These are phyloP conservation scores for Tuberolachnus salignus DNA, from an alignment of 2,888 invertebrate species.

Conservation along the genomic window DNA sequence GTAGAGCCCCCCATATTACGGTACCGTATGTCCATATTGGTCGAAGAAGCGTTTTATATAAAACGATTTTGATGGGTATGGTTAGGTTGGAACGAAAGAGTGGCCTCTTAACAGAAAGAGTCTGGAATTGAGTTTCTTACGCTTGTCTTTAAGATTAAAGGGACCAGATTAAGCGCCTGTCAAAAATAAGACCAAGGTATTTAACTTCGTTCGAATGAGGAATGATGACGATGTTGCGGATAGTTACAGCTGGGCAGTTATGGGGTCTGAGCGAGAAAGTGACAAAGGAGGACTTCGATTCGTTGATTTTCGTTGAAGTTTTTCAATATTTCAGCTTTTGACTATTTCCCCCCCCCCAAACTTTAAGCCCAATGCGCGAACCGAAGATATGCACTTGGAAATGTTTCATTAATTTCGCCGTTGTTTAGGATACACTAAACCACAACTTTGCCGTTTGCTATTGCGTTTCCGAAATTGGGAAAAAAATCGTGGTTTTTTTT, in stretches of 20 bases:
- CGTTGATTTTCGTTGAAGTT: conserved; percentile 36
- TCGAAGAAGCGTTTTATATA: conserved; percentile 7
- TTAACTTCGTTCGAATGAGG: not conserved
- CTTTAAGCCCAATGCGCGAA: too few relatives aligned
- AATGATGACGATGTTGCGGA: not conserved
- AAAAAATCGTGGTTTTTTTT: too few relatives aligned
- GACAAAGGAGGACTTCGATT: conserved; percentile 3
- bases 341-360: too few relatives aligned
- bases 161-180: not conserved
- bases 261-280: conserved; percentile 21
- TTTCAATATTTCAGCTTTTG: too few relatives aligned
- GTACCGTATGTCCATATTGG: not conserved
- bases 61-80: not conserved
- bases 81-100: not conserved
- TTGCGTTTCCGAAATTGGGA: too few relatives aligned
- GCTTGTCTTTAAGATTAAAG: not conserved
- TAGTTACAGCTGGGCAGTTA: not conserved
- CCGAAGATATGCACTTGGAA: too few relatives aligned
- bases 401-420: too few relatives aligned
- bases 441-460: too few relatives aligned
- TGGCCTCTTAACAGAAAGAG: not conserved
- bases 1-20: conserved; percentile 5
- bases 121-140: not conserved
- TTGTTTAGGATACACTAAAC: too few relatives aligned
- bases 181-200: not conserved